Conservation (phyloP, 2,888 invertebrate species). For the Chrysopilus asiliformis region DNA sequence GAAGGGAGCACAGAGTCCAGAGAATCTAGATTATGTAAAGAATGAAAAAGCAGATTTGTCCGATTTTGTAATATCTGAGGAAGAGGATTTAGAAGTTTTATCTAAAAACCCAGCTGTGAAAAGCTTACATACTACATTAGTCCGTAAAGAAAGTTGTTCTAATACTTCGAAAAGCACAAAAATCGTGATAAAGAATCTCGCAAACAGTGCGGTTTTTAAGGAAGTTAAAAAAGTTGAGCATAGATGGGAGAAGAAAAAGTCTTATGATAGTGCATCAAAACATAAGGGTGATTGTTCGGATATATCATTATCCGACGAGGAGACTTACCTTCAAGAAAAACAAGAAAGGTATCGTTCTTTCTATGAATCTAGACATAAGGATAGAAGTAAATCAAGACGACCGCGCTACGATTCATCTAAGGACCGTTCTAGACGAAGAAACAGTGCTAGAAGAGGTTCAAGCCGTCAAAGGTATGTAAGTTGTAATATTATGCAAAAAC, state of each 20-base stretch:
- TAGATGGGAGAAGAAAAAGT: background rate
- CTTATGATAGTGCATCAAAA: conserved; percentile 6
- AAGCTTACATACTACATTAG: conserved; percentile 18
- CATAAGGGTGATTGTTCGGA: conserved; percentile 21
- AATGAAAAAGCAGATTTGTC: conserved; percentile 15
- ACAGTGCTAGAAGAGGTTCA: conserved; percentile 18
- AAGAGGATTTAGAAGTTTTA: conserved; percentile 11
- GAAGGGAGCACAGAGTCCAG: conserved; percentile 12
- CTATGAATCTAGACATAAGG: no score
- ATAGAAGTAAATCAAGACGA: conserved; percentile 7
- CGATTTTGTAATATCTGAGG: conserved; percentile 13
- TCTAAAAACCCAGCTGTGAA: conserved; percentile 3
- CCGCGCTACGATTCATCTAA: conserved; percentile 5
- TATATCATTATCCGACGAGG: conserved; percentile 33
- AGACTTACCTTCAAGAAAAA: conserved; percentile 24
- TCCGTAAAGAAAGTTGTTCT: conserved; percentile 13
- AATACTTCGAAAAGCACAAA: background rate
- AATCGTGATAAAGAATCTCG: conserved; percentile 14
- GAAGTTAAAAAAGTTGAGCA: conserved; percentile 8
- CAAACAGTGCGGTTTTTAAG: conserved; percentile 3
- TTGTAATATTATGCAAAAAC: no score
- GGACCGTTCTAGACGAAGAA: conserved; percentile 11
- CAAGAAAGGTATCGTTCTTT: conserved; percentile 8
- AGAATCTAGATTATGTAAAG: conserved; percentile 12
- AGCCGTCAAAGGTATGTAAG: conserved; percentile 15